phyloP scores from a whole-genome alignment of 2,113 vertebrate genomes.

The Bettongia penicillata region DNA sequence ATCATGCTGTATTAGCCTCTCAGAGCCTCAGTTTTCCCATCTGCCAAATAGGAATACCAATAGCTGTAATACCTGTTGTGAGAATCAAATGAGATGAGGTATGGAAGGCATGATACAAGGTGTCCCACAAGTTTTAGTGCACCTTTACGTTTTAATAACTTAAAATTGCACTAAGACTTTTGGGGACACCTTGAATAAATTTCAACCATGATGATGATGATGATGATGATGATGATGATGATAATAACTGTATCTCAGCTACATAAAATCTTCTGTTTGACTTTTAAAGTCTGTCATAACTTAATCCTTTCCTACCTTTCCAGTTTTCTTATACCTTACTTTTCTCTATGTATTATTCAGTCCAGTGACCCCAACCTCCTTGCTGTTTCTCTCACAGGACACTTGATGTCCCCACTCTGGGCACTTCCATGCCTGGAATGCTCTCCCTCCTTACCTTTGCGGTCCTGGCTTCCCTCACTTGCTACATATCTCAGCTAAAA shows the following conservation, averaged over 20 bases:
- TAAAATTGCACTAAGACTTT: neutral
- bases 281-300: neutral
- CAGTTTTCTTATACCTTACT: neutral
- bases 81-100: neutral
- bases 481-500: neutral
- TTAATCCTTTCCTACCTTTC: neutral
- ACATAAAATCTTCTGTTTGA: neutral
- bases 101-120: neutral
- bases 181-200: neutral
- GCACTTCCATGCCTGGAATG: neutral
- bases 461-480: neutral
- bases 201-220: neutral
- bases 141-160: neutral
- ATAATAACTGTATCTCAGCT: neutral
- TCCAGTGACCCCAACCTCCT: neutral
- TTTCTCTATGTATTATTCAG: neutral
- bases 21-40: neutral
- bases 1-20: neutral
- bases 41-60: neutral
- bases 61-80: neutral
- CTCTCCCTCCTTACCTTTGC: neutral
- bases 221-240: neutral
- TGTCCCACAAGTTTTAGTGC: neutral
- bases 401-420: neutral
- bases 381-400: neutral